These are phyloP conservation scores for Penaeus indicus DNA, from an alignment of 1,140 invertebrate genomes.

Conservation along the genomic window DNA sequence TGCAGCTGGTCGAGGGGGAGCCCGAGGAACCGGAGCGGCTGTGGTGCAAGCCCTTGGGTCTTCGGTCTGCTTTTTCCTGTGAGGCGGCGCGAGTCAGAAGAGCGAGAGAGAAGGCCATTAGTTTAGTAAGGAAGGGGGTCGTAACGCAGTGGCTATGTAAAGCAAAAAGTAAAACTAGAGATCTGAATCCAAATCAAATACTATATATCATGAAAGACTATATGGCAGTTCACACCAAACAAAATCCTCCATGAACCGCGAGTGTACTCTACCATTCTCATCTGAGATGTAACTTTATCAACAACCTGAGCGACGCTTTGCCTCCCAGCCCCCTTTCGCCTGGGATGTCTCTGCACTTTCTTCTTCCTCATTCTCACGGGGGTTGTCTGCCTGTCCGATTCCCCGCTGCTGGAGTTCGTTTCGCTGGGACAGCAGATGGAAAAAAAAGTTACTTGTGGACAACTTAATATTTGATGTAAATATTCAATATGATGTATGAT, in stretches of 20 bases:
- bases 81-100: too few relatives aligned
- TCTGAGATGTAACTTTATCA: conserved; percentile 56
- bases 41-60: conserved; percentile 48
- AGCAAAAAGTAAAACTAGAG: too few relatives aligned
- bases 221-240: too few relatives aligned
- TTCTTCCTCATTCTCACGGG: conserved; percentile 62
- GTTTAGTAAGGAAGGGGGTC: too few relatives aligned
- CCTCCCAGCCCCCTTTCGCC: conserved; percentile 31
- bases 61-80: conserved; percentile 27
- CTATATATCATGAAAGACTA: too few relatives aligned
- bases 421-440: conserved; percentile 14
- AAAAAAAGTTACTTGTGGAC: conserved; percentile 74
- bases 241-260: too few relatives aligned
- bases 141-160: too few relatives aligned
- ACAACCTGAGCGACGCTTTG: conserved; percentile 46
- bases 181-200: too few relatives aligned
- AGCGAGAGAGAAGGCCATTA: too few relatives aligned
- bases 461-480: neutral
- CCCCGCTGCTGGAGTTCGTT: conserved; percentile 58
- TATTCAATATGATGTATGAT: too few relatives aligned
- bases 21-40: conserved; percentile 52
- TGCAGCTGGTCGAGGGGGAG: conserved; percentile 41
- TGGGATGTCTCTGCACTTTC: conserved; percentile 38
- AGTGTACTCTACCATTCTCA: conserved; percentile 46
- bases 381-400: conserved; percentile 45